Conservation (phyloP, 2,888 invertebrate species). For the Tridacna gigas region DNA sequence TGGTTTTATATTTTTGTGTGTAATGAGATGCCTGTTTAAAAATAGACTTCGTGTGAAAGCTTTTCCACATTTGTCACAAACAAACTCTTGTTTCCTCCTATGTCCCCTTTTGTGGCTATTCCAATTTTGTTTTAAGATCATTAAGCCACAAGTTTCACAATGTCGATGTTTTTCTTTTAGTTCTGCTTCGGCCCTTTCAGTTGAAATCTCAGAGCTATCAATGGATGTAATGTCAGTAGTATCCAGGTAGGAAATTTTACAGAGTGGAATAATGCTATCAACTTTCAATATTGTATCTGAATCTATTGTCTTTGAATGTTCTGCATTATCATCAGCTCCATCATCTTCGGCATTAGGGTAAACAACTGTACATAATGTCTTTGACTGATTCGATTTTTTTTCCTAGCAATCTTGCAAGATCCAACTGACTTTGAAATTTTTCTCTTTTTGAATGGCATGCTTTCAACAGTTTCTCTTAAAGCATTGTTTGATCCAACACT, state of each 20-base stretch:
- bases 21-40: slow-evolving; percentile 50
- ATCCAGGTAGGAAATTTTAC: too few relatives aligned
- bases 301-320: too few relatives aligned
- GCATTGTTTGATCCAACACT: neutral
- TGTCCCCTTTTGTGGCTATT: slow-evolving; percentile 37
- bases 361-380: too few relatives aligned
- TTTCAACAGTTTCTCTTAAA: neutral
- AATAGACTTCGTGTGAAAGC: slow-evolving; percentile 48
- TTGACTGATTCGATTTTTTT: too few relatives aligned
- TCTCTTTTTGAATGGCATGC: slow-evolving; percentile 5
- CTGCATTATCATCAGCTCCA: too few relatives aligned
- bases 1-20: slow-evolving; percentile 57
- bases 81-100: slow-evolving; percentile 48
- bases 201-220: neutral
- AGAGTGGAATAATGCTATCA: too few relatives aligned
- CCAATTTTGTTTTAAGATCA: slow-evolving; percentile 31
- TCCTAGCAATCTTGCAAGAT: too few relatives aligned
- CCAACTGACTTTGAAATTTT: neutral
- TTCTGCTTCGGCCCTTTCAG: neutral
- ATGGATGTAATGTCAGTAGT: neutral
- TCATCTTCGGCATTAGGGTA: too few relatives aligned
- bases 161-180: neutral
- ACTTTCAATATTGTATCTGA: too few relatives aligned
- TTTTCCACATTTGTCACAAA: slow-evolving; percentile 63
- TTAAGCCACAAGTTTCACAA: slow-evolving; percentile 45